Base-by-base conservation (phyloP, 2,797 vertebrate species). In the Danio jaintianensis region DNA sequence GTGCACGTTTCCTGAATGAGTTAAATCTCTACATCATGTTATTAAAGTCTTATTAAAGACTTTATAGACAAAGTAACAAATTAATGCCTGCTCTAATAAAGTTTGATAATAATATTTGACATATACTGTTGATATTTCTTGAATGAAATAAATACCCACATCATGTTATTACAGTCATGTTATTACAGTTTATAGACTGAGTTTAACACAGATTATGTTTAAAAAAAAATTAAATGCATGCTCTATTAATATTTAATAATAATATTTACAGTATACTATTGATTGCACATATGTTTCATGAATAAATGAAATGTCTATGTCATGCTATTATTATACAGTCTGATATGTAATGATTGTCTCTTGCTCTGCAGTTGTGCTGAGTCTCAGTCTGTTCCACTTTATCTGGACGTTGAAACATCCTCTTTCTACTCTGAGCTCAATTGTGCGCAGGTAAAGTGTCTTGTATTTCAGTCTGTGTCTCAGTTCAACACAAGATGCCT, bases 351-450 rank as follows among this genome's bases (percentile, higher is more conserved):
- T 56, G 22, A 70, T 50, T 88, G 9, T 81, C 18, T 63, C 13
- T 71, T 81, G 84, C 10, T 87, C 9, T 83, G 15, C 82, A 95
- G 94, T 75, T 95, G 94, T 89, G 90, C 90, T 8, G 92, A 94
- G 86, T 91, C 92, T 0, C 91, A 95, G 86, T 91, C 89, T 12
- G 87, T 93, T 38, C 89, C 92, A 2, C 85, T 94, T 50, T 92
- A 94, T 86, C 88, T 95, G 89, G 93, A 95, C n/a, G 94, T 95
- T 53, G 89, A 94, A 86, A 94, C 93, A 0, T 93, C 93, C 0
- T 92, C 92, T 2, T 95, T 95, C 86, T 94, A 92, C 89, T 89
- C 89, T 1, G 91, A 95, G 78, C 91, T 95, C 79, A 91, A 83
- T 43, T 86, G 93, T 88, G 93, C 93, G 12, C 89, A 94, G 92